A percentile compares a stretch with the other conserved stretches of the same genome.
Conservation (phyloP, 1,140 invertebrate genomes). For the Potamilus streckersoni region DNA sequence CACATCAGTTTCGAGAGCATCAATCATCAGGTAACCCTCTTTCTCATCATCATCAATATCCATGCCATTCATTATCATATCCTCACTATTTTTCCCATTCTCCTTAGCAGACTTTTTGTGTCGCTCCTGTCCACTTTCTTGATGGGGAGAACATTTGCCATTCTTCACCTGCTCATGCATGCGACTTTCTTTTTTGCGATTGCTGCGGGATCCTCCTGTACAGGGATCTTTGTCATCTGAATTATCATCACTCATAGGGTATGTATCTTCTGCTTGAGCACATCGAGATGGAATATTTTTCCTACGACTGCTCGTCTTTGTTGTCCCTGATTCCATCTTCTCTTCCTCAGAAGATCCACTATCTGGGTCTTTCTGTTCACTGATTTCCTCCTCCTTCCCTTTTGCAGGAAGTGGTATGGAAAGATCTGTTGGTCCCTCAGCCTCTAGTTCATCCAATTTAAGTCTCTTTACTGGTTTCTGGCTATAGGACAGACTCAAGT, state of each 20-base stretch:
- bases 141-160: too few relatives aligned
- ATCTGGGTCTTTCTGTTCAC: slow-evolving; percentile 60
- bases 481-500: slow-evolving; percentile 43
- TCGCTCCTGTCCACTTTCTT: slow-evolving; percentile 7
- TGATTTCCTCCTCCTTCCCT: slow-evolving; percentile 65
- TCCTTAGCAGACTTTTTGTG: slow-evolving; percentile 9
- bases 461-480: slow-evolving; percentile 23
- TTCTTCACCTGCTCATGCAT: slow-evolving; percentile 5
- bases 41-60: slow-evolving; percentile 33
- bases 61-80: slow-evolving; percentile 5
- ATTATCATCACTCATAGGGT: slow-evolving; percentile 55
- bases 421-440: slow-evolving; percentile 75
- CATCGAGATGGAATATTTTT: slow-evolving; percentile 92
- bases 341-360: slow-evolving; percentile 25
- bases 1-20: slow-evolving; percentile 25
- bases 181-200: slow-evolving; percentile 1
- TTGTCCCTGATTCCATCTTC: slow-evolving; percentile 51
- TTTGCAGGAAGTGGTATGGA: slow-evolving; percentile 71
- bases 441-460: slow-evolving; percentile 20
- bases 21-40: slow-evolving; percentile 20
- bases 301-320: slow-evolving; percentile 76
- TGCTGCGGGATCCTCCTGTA: neutral
- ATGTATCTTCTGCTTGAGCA: slow-evolving; percentile 67
- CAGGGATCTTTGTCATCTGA: slow-evolving; percentile 50
- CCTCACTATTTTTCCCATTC: slow-evolving; percentile 12